A percentile compares a stretch with the other conserved stretches of the same genome.
Evolutionary conservation across 2,888 invertebrate genomes (phyloP).

Genomic region (Drosophila cracens): DNA sequence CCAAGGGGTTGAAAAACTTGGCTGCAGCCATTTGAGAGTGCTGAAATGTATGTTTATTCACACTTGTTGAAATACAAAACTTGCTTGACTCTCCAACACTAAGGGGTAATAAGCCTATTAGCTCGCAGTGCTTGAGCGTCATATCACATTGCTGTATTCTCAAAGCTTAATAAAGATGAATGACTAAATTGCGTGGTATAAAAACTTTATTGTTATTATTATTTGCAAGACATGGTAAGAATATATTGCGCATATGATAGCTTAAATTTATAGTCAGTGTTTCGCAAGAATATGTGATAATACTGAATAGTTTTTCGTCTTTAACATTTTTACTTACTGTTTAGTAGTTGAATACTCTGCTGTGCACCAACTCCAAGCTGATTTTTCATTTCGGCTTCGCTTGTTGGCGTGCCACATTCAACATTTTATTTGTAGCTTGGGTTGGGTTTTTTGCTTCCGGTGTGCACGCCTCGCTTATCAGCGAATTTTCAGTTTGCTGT

Average conservation of each 20-base stretch:
- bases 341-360: not conserved
- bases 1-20: not conserved
- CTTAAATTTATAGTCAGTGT: not conserved
- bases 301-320: not conserved
- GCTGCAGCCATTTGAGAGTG: not conserved
- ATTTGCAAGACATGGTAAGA: not conserved
- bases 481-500: slow-evolving; percentile 62
- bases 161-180: not conserved
- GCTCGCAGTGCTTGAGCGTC: not conserved
- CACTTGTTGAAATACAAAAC: not conserved
- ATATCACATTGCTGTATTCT: not conserved
- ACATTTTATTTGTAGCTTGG: slow-evolving; percentile 34
- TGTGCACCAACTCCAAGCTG: not conserved
- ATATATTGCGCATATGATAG: not conserved
- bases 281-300: not conserved
- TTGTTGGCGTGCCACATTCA: slow-evolving; percentile 34
- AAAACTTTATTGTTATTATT: not conserved
- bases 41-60: not conserved
- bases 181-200: not conserved
- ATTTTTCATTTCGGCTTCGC: slow-evolving; percentile 15
- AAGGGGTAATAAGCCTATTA: not conserved
- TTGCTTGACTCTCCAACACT: not conserved
- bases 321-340: slow-evolving; percentile 1
- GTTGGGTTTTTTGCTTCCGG: slow-evolving; percentile 58
- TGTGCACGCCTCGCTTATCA: slow-evolving; percentile 74